Evolutionary conservation across 2,113 vertebrate species (phyloP).

Genomic region (Rhipidura dahli): DNA sequence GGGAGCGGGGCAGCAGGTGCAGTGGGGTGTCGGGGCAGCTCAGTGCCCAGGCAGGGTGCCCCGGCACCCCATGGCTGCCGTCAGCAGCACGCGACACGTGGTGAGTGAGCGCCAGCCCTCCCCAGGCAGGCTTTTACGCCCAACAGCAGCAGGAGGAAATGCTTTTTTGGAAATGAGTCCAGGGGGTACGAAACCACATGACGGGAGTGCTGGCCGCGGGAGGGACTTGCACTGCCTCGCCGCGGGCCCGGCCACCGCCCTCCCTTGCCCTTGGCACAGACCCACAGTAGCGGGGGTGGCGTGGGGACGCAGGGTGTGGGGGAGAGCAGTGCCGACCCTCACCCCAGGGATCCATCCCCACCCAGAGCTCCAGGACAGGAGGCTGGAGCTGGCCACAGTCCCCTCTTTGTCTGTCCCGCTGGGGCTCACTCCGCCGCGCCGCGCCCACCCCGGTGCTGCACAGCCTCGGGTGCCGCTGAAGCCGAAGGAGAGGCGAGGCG

Average conservation of each 20-base stretch:
- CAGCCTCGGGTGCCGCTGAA: fast-evolving
- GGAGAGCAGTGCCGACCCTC: neutral
- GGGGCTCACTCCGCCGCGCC: neutral
- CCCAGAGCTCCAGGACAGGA: fast-evolving
- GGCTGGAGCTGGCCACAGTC: neutral
- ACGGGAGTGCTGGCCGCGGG: neutral
- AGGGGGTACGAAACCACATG: neutral
- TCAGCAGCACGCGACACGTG: neutral
- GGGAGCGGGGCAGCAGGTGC: neutral
- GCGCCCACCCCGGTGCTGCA: fast-evolving
- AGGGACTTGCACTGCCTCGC: neutral
- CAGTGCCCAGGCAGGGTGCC: neutral
- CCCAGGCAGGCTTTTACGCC: neutral
- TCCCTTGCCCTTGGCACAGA: neutral
- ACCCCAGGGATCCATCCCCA: neutral
- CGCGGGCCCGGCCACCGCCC: fast-evolving
- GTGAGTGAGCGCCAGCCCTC: neutral
- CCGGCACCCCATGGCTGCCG: neutral
- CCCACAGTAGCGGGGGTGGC: fast-evolving
- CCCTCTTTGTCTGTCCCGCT: fast-evolving
- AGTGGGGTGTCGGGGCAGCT: neutral
- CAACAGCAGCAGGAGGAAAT: constrained; percentile 5
- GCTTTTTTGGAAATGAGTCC: constrained; percentile 44
- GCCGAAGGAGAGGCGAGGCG: neutral
- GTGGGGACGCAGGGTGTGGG: fast-evolving